Base-by-base conservation (phyloP, 92 coral and sea anemone species). In the Zoanthus gigantus region DNA sequence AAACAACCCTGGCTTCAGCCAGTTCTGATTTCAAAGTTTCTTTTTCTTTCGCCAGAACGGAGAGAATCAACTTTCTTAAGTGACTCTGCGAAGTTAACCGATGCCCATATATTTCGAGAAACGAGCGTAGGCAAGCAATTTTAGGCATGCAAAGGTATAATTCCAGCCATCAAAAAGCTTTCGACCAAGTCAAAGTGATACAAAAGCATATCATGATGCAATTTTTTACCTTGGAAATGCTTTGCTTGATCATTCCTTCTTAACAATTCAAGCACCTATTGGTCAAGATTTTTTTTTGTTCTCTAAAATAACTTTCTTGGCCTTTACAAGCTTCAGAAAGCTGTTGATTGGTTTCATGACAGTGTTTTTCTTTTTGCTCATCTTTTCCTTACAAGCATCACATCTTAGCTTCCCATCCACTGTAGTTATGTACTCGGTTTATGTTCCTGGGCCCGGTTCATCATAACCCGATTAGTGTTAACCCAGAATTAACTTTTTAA, bases 191-290 rank as follows among this genome's bases (percentile, higher is more conserved):
- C 83, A 78, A 78, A 78, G 53, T 68, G 83, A 78, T 78, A 78
- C 68, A 78, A 32, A 54, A 32, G 83, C 68, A 78, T 78, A 78
- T 78, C 83, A 61, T 78, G 83, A 78, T 47, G 83, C 37, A 78
- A 78, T 78, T 67, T 78, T 78, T 78, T 68, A 28, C 83, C 83
- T 78, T 78, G 50, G 30, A 68, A 42, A 61, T 78, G 67, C 68
- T 78, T 78, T 78, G 83, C 83, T 78, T 78, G 83, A 78, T 78
- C 83, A 78, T 78, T 78, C 37, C 83, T 78, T 86, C 90, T 69
- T 67, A 87, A 71, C 90, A 87, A 87, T 56, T 87, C 86, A 71
- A 31, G 79, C 67, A 76, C 82, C 82, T 67, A 78, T n/a, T 78
- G 83, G 83, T 78, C 83, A 23, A 23, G 23, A 23, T 78, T 61